These are phyloP conservation scores for Callimorpha dominula DNA, from an alignment of 2,888 invertebrate species.

Conservation along the genomic window DNA sequence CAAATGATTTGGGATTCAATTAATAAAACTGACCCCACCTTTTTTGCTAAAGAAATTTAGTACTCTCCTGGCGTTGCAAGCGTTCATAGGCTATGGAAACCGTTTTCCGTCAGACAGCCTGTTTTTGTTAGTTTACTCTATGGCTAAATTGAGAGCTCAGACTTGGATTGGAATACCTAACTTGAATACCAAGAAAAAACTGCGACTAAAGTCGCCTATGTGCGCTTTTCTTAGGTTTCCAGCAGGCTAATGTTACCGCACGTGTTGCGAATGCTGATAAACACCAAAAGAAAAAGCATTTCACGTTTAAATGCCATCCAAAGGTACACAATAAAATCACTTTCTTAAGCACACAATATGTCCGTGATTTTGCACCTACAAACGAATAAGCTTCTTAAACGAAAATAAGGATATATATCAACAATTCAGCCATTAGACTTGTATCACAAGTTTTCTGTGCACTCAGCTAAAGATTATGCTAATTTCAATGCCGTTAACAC, in stretches of 20 bases:
- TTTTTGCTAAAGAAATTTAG: too few species aligned
- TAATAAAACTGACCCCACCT: too few species aligned
- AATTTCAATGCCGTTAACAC: slow-evolving; percentile 2
- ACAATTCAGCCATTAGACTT: slow-evolving; percentile 4
- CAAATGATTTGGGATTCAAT: too few species aligned
- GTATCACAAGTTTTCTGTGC: slow-evolving; percentile 7
- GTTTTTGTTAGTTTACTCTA: too few species aligned
- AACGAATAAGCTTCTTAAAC: slow-evolving; percentile 8
- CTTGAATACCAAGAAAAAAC: too few species aligned
- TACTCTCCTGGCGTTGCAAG: too few species aligned
- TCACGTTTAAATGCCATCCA: background rate
- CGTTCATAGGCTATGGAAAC: too few species aligned
- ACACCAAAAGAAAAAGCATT: background rate
- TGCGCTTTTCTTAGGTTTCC: too few species aligned
- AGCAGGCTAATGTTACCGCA: background rate
- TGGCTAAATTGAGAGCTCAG: too few species aligned
- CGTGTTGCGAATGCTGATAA: background rate
- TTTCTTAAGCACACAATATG: background rate
- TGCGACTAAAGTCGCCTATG: too few species aligned
- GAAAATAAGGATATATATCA: slow-evolving; percentile 11
- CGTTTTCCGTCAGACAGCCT: too few species aligned
- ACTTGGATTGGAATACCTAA: too few species aligned
- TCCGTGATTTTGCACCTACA: background rate
- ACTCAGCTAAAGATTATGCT: slow-evolving; percentile 14
- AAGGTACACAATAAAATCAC: background rate